Percentiles rank a stretch among this genome's conserved stretches.
These are phyloP conservation scores for Gallinago solitaria DNA, from an alignment of 2,797 vertebrate genomes.

Conservation along the genomic window DNA sequence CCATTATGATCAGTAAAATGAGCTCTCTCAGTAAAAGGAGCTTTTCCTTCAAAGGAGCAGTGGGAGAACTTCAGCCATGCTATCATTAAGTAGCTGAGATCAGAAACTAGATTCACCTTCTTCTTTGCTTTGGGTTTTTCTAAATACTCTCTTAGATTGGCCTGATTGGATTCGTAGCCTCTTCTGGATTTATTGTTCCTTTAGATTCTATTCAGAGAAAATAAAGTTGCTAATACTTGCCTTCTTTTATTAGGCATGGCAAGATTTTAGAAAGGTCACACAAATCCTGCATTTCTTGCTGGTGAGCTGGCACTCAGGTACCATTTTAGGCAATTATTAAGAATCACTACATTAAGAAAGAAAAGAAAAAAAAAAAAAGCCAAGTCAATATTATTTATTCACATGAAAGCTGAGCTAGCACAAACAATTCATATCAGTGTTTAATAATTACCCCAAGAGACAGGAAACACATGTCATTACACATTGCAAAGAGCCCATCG, in stretches of 20 bases:
- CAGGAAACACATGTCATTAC: neutral
- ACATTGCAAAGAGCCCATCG: neutral
- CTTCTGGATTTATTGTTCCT: neutral
- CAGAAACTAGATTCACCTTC: neutral
- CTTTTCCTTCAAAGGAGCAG: neutral
- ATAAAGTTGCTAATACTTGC: neutral
- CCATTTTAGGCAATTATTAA: neutral
- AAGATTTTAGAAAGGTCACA: neutral
- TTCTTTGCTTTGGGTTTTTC: neutral
- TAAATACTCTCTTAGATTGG: neutral
- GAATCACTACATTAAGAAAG: neutral
- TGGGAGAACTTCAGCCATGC: neutral
- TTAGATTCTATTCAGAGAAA: neutral
- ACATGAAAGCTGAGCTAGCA: neutral
- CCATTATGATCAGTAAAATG: neutral
- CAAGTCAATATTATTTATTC: neutral
- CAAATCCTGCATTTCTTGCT: rapidly evolving
- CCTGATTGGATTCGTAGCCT: neutral
- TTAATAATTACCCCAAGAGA: neutral
- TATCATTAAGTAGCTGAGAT: neutral
- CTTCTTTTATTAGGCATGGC: neutral
- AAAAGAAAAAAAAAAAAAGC: neutral
- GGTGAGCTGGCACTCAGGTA: neutral
- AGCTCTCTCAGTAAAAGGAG: neutral
- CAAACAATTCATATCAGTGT: neutral